Percentiles rank a stretch among this genome's conserved stretches.
Conservation (phyloP, 53 echinoderm and acorn worm genomes). For the Stichopus horrens region DNA sequence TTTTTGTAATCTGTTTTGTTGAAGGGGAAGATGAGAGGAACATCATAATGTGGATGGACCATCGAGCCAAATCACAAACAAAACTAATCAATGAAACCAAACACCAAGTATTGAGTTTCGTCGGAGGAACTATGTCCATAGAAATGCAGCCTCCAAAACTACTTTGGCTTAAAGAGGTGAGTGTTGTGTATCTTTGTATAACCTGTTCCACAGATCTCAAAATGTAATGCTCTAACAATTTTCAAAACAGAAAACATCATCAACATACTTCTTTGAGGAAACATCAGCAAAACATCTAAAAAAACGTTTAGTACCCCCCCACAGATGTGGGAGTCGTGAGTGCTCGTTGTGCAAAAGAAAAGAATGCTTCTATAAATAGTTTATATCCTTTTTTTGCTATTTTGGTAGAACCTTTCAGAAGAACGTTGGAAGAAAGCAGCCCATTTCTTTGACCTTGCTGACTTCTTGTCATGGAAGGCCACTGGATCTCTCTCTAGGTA, state of each 20-base stretch:
- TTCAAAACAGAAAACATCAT: too few relatives aligned
- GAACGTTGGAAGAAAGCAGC: slow-evolving; percentile 80
- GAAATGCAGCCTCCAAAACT: slow-evolving; percentile 97
- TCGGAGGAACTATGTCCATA: slow-evolving; percentile 80
- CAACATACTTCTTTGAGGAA: too few relatives aligned
- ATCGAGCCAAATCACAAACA: slow-evolving; percentile 73
- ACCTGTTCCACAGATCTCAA: too few relatives aligned
- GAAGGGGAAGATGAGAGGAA: slow-evolving; percentile 66
- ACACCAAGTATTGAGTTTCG: slow-evolving; percentile 68
- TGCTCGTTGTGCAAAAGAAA: too few relatives aligned
- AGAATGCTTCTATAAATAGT: neutral
- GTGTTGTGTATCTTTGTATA: neutral
- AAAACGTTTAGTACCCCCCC: too few relatives aligned
- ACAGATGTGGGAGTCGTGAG: too few relatives aligned
- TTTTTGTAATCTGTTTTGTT: neutral
- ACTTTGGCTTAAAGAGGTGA: slow-evolving; percentile 94
- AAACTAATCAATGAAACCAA: slow-evolving; percentile 63
- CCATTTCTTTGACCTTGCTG: slow-evolving; percentile 91
- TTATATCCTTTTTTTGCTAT: neutral
- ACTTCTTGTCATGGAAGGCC: slow-evolving; percentile 89
- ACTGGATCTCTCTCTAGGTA: slow-evolving; percentile 81
- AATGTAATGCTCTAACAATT: too few relatives aligned
- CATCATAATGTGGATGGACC: slow-evolving; percentile 98
- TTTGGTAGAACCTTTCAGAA: slow-evolving; percentile 43
- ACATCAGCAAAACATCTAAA: too few relatives aligned